Evolutionary conservation across 2,113 vertebrate genomes (phyloP), one percentile per base, ranked within the genome.

Genomic region (Elephas maximus): DNA sequence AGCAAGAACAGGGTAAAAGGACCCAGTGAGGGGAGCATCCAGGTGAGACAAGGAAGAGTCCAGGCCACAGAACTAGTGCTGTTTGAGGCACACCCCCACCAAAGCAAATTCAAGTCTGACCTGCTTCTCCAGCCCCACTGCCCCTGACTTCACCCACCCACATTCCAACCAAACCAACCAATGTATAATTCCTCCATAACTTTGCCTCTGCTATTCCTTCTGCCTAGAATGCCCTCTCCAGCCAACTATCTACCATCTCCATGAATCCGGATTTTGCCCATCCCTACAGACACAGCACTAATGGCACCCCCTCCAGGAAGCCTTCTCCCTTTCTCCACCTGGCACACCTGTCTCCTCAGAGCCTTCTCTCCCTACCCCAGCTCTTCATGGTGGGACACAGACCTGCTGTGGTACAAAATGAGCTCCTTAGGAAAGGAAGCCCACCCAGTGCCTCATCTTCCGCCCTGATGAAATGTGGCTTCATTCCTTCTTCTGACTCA

Each of bases 261-360:
- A 37, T 53, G 33, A 18, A 71, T 14, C 82, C 41, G 44, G 10
- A 44, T 69, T 83, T 93, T 69, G n/a, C 23, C 63, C 53, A 41
- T 20, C 83, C 44, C 63, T 81, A 83, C 37, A 77, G 51, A 15
- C 23, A 18, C 53, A 90, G 45, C 45, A 83, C 24, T 3, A 8
- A 41, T 1, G 26, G n/a, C 51, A 76, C 76, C 89, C 90, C 60
- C 81, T 94, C 89, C 80, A 85, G 84, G 76, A 48, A 94, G 65
- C 44, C 80, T 48, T 84, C 76, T 37, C 7, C 18, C 78, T 63
- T 23, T 65, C 63, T 37, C 71, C 67, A 45, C n/a, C 48, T 57
- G n/a, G 17, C 30, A 79, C 21, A 18, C 20, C 51, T 79, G n/a
- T 2, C 0, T 76, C 53, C 30, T 2, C 30, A 20, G n/a, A 65